Evolutionary conservation across 1,140 invertebrate species (phyloP).

Genomic region (Cataglyphis hispanica): DNA sequence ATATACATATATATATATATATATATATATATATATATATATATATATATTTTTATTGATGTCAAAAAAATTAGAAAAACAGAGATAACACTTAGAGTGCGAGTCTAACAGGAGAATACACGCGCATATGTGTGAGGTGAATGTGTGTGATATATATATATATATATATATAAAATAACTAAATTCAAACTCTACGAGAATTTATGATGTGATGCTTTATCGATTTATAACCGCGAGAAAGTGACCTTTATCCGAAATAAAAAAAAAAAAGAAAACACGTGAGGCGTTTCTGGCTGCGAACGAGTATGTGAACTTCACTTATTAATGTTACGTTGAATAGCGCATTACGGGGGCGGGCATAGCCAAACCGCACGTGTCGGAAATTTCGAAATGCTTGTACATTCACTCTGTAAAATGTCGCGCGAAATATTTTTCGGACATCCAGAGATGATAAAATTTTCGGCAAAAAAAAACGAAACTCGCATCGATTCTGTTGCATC

Average conservation of each 20-base stretch:
- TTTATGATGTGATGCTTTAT: constrained; percentile 83
- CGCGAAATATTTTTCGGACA: constrained; percentile 41
- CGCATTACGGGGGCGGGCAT: constrained; percentile 74
- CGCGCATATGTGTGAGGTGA: constrained; percentile 60
- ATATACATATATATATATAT: constrained; percentile 80
- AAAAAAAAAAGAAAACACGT: constrained; percentile 80
- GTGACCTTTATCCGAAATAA: constrained; percentile 83
- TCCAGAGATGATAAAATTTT: constrained; percentile 10
- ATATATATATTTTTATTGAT: constrained; percentile 84
- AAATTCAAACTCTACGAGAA: constrained; percentile 78
- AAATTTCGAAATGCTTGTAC: constrained; percentile 75
- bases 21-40: constrained; percentile 77
- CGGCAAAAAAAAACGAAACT: background rate
- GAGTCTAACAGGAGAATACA: constrained; percentile 64
- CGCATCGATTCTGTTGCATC: constrained; percentile 30
- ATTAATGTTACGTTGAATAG: constrained; percentile 68
- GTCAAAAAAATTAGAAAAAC: constrained; percentile 79
- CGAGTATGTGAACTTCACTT: constrained; percentile 71
- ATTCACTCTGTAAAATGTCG: constrained; percentile 51
- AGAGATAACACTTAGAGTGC: constrained; percentile 70
- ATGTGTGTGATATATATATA: constrained; percentile 69
- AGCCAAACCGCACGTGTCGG: constrained; percentile 69
- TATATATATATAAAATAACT: constrained; percentile 62
- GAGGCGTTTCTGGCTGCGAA: constrained; percentile 77
- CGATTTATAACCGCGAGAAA: constrained; percentile 82